Evolutionary conservation across 2,888 invertebrate species (phyloP).

Genomic region (Conops quadrifasciatus): DNA sequence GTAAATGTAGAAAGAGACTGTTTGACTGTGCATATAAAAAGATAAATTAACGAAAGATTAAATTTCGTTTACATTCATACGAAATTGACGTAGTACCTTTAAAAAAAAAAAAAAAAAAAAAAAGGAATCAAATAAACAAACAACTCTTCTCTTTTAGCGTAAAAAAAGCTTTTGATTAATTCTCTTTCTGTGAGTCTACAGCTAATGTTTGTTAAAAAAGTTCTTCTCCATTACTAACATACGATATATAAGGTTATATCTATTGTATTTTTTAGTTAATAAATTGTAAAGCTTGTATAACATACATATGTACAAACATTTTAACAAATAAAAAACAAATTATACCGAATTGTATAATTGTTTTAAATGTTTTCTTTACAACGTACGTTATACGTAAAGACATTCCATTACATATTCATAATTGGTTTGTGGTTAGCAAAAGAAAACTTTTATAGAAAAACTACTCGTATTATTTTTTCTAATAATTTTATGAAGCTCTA

Average conservation of each 20-base stretch:
- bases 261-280: no score
- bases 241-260: neutral
- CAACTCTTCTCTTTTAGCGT: neutral
- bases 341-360: no score
- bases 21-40: neutral
- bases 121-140: neutral
- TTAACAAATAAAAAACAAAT: no score
- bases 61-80: neutral
- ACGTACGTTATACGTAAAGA: no score
- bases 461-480: no score
- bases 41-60: conserved; percentile 6
- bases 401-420: no score
- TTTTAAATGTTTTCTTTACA: no score
- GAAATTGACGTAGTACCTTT: neutral
- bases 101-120: neutral
- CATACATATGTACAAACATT: no score
- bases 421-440: no score
- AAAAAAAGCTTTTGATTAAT: neutral
- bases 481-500: no score
- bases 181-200: neutral
- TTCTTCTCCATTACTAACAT: neutral
- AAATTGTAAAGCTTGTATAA: no score
- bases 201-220: neutral
- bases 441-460: no score
- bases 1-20: neutral